phyloP scores from a whole-genome alignment of 1,140 invertebrate species.

The Rhagoletis zephyria region DNA sequence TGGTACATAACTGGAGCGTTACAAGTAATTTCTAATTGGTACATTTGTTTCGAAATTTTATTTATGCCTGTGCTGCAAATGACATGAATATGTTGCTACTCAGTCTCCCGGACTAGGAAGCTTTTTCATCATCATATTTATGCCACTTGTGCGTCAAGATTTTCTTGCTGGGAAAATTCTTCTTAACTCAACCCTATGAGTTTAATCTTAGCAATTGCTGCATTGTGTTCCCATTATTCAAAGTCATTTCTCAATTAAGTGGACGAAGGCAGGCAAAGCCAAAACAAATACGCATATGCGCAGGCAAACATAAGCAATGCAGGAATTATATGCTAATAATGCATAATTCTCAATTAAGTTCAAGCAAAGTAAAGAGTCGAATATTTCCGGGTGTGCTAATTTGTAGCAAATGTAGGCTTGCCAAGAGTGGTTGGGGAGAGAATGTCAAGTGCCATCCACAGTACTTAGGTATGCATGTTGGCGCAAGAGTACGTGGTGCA shows the following conservation, averaged over 20 bases:
- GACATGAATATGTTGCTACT: too few species aligned
- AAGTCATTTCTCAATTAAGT: conserved; percentile 52
- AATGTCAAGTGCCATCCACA: conserved; percentile 9
- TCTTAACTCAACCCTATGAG: background rate
- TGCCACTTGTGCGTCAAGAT: background rate
- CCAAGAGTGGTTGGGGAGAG: background rate
- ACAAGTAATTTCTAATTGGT: too few species aligned
- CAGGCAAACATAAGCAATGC: conserved; percentile 16
- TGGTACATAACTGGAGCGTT: too few species aligned
- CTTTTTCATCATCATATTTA: background rate
- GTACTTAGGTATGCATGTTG: background rate
- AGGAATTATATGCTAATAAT: conserved; percentile 48
- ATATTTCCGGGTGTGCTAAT: conserved; percentile 51
- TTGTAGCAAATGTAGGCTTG: background rate
- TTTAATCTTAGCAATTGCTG: background rate
- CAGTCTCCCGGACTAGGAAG: too few species aligned
- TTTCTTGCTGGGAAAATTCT: background rate
- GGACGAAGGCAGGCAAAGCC: background rate
- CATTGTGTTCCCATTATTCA: conserved; percentile 43
- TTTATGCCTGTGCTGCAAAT: too few species aligned
- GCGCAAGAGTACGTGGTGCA: background rate
- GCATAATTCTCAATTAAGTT: conserved; percentile 51
- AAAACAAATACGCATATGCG: background rate
- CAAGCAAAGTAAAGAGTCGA: conserved; percentile 50
- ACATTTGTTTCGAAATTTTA: too few species aligned